Evolutionary conservation across 2,888 invertebrate genomes (phyloP).

Genomic region (Odontocerum albicorne): DNA sequence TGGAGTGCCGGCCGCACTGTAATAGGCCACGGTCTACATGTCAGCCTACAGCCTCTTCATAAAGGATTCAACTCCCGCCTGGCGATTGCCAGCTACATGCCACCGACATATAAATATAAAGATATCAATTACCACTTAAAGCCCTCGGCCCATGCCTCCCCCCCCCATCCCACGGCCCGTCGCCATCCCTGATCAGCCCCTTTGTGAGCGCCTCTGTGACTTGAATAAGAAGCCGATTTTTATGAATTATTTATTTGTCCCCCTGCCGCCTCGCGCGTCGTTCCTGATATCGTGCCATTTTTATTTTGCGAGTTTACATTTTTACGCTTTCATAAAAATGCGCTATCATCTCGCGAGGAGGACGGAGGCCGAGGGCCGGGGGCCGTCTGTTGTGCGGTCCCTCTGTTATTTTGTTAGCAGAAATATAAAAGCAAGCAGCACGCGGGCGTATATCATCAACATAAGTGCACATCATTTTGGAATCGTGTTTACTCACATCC

Average conservation of each 20-base stretch:
- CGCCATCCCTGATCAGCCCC: neutral
- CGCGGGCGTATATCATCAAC: too few relatives aligned
- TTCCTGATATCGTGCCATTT: slow-evolving; percentile 26
- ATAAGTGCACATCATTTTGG: too few relatives aligned
- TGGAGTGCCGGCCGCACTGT: too few relatives aligned
- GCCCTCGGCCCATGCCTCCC: neutral
- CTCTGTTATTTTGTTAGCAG: too few relatives aligned
- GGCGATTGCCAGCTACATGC: slow-evolving; percentile 3
- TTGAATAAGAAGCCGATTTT: slow-evolving; percentile 26
- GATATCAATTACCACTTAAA: slow-evolving; percentile 9
- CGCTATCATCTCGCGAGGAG: slow-evolving; percentile 2
- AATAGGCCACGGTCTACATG: too few relatives aligned
- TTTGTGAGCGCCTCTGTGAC: slow-evolving; percentile 7
- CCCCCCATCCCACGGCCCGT: too few relatives aligned
- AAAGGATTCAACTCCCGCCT: too few relatives aligned
- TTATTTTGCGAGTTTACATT: slow-evolving; percentile 34
- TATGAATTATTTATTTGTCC: slow-evolving; percentile 36
- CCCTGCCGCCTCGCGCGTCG: slow-evolving; percentile 1
- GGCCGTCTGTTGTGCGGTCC: neutral
- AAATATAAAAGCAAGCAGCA: too few relatives aligned
- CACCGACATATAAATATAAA: slow-evolving; percentile 10
- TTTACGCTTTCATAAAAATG: slow-evolving; percentile 31
- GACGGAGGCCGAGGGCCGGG: neutral
- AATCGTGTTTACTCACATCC: too few relatives aligned
- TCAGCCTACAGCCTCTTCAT: too few relatives aligned